Evolutionary conservation across 2,888 invertebrate genomes (phyloP), one percentile per base, ranked within the genome.

Genomic region (Gryllus longicercus): DNA sequence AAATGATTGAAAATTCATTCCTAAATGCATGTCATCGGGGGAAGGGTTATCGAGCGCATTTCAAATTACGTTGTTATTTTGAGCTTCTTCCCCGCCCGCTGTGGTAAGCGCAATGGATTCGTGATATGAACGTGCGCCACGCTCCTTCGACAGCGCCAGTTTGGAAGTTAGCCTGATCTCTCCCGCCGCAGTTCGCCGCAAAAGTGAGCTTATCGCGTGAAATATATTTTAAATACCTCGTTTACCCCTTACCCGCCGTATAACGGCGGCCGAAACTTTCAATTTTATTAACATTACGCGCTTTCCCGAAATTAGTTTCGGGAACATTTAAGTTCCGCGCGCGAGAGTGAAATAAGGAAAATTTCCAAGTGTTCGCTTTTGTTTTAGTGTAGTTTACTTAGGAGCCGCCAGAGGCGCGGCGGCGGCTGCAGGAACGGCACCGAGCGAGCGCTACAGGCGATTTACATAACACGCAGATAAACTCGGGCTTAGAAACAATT

Each of bases 141-240:
- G 38, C 38, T 38, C 38, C 38, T 38, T 38, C 38, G 5, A 63
- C 63, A 63, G 63, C 63, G 1, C n/a, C 63, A n/a, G 14, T 63
- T 63, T n/a, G 63, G n/a, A 63, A 63, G 63, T 63, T 63, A n/a
- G 63, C n/a, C 63, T n/a, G 63, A 63, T 63, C 63, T 63, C 63
- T n/a, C 63, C 16, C n/a, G 16, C 63, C n/a, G n/a, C 14, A 63
- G n/a, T n/a, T n/a, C 16, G 16, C 63, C 16, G n/a, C 63, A n/a
- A 63, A 63, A 63, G 63, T 63, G 63, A 63, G 63, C 63, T 63
- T 63, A 63, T 63, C 63, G 63, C 63, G 14, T 63, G 63, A 63
- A 63, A 63, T 63, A 63, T 63, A 63, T 63, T 63, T 63, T 63
- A n/a, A 63, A 63, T 63, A 63, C 63, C 63, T 63, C 63, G n/a